Evolutionary conservation across 2,888 invertebrate species (phyloP).

Genomic region (Xestia rhomboidea): DNA sequence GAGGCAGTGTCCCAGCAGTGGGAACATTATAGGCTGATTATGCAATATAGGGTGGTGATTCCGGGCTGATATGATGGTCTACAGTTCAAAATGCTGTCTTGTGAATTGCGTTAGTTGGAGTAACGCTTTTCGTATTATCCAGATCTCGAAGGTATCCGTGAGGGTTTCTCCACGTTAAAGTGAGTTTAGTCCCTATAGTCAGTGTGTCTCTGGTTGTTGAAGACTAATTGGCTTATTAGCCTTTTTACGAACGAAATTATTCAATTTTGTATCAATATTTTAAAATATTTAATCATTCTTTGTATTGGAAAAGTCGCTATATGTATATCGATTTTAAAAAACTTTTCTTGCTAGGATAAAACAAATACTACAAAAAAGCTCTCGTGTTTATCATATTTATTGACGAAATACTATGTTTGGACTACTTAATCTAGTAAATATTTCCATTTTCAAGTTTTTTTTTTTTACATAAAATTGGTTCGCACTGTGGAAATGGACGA

Average conservation of each 20-base stretch:
- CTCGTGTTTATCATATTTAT: constrained; percentile 26
- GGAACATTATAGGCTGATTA: too few species aligned
- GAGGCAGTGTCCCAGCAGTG: too few species aligned
- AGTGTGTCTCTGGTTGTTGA: constrained; percentile 15
- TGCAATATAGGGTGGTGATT: too few species aligned
- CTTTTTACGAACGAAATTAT: constrained; percentile 21
- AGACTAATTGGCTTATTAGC: constrained; percentile 26
- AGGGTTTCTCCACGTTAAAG: neutral
- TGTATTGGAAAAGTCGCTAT: constrained; percentile 33
- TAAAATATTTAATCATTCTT: constrained; percentile 29
- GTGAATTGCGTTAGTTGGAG: neutral
- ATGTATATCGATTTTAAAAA: neutral
- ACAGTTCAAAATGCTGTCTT: neutral
- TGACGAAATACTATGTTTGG: constrained; percentile 29
- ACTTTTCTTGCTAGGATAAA: constrained; percentile 20
- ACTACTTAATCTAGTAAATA: constrained; percentile 17
- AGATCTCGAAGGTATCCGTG: neutral
- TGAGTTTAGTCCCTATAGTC: constrained; percentile 8
- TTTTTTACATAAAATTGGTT: constrained; percentile 50
- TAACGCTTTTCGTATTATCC: neutral
- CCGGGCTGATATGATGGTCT: too few species aligned
- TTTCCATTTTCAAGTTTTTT: constrained; percentile 47
- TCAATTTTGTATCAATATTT: constrained; percentile 38
- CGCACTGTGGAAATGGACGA: constrained; percentile 45
- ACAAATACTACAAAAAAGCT: constrained; percentile 10